A percentile compares a stretch with the other conserved stretches of the same genome.
Evolutionary conservation across 2,113 vertebrate genomes (phyloP).

Genomic region (Leptosomus discolor): DNA sequence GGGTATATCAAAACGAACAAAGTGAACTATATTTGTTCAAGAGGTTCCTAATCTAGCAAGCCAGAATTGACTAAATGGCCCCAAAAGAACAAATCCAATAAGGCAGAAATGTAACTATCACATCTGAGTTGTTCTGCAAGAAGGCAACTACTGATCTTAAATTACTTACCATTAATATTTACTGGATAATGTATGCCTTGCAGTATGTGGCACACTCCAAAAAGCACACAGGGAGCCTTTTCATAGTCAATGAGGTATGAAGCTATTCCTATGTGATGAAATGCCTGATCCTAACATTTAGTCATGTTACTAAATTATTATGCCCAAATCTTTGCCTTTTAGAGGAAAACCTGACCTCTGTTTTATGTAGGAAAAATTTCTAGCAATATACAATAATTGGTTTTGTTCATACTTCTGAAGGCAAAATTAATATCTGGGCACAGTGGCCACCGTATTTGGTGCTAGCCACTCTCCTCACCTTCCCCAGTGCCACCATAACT

Average conservation of each 20-base stretch:
- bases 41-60: background rate
- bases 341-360: background rate
- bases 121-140: background rate
- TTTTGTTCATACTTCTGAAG: background rate
- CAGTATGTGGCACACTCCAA: background rate
- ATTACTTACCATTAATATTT: background rate
- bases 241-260: constrained; percentile 19
- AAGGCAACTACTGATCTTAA: background rate
- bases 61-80: background rate
- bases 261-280: constrained; percentile 14
- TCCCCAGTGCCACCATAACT: background rate
- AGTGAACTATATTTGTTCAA: background rate
- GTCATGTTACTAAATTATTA: constrained; percentile 10
- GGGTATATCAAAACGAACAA: background rate
- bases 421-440: background rate
- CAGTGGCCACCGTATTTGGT: background rate
- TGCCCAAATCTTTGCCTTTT: background rate
- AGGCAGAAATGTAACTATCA: background rate
- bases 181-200: background rate
- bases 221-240: background rate
- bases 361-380: background rate
- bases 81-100: background rate
- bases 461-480: background rate
- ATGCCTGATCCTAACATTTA: background rate
- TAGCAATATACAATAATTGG: background rate